Evolutionary conservation across 2,113 vertebrate species (phyloP).

Genomic region (Protobothrops mucrosquamatus): DNA sequence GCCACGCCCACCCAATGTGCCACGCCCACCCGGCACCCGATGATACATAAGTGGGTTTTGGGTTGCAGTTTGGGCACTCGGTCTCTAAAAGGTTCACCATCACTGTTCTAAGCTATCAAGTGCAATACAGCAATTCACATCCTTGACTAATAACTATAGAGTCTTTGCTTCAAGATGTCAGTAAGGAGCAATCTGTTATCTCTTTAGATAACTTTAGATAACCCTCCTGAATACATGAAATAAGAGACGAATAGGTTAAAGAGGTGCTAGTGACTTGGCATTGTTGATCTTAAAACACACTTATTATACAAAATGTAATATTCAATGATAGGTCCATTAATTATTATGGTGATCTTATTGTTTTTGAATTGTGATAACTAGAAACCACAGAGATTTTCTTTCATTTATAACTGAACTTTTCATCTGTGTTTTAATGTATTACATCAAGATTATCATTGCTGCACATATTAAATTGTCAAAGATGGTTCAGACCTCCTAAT

Average conservation of each 20-base stretch:
- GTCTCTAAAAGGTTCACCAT: too few relatives aligned
- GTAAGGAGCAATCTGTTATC: not conserved
- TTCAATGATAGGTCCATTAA: not conserved
- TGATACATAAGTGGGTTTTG: too few relatives aligned
- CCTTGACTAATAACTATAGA: not conserved
- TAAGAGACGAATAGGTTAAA: not conserved
- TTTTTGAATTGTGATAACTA: not conserved
- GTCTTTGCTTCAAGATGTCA: not conserved
- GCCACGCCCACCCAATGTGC: too few relatives aligned
- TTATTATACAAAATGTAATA: not conserved
- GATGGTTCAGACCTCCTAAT: constrained; percentile 13
- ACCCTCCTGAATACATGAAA: not conserved
- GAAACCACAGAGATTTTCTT: not conserved
- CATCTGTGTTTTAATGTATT: not conserved
- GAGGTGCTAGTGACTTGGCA: not conserved
- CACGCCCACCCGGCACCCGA: too few relatives aligned
- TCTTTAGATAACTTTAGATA: not conserved
- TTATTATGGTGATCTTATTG: not conserved
- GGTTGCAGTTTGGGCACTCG: too few relatives aligned
- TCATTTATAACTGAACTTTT: not conserved
- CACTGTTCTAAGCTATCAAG: not conserved
- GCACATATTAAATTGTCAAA: not conserved
- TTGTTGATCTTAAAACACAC: not conserved
- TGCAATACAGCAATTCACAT: not conserved
- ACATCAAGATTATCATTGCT: not conserved